Conservation (phyloP, 2,888 invertebrate species). For the Ceramica pisi region DNA sequence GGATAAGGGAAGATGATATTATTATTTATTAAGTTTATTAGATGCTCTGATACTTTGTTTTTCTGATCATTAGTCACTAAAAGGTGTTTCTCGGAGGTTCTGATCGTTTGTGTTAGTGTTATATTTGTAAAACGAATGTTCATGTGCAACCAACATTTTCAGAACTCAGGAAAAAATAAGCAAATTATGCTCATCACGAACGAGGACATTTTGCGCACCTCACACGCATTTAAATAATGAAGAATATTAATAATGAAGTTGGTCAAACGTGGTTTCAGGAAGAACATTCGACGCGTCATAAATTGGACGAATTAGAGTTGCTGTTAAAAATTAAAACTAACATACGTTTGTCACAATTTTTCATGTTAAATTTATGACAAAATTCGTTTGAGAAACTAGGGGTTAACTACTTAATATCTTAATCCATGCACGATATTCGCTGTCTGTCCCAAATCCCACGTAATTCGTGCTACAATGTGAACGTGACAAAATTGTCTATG, state of each 20-base stretch:
- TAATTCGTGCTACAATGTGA: slow-evolving; percentile 63
- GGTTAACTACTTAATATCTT: slow-evolving; percentile 42
- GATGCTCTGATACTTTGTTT: too few relatives aligned
- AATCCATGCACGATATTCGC: slow-evolving; percentile 54
- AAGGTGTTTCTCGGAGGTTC: too few relatives aligned
- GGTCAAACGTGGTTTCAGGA: background rate
- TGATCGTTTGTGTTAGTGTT: too few relatives aligned
- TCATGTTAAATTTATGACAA: background rate
- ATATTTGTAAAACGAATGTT: too few relatives aligned
- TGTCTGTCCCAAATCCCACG: slow-evolving; percentile 65
- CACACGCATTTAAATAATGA: slow-evolving; percentile 4
- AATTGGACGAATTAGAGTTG: background rate
- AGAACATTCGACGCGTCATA: background rate
- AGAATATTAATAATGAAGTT: slow-evolving; percentile 22
- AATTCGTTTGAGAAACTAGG: background rate
- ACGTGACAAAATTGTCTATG: slow-evolving; percentile 65
- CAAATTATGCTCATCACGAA: background rate
- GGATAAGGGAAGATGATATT: too few relatives aligned
- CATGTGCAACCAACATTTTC: too few relatives aligned
- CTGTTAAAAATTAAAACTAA: background rate
- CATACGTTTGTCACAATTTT: background rate
- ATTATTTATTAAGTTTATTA: too few relatives aligned
- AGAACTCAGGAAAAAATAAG: too few relatives aligned
- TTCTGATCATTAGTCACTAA: too few relatives aligned
- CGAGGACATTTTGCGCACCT: slow-evolving; percentile 26